phyloP scores from a whole-genome alignment of 2,888 invertebrate species.

The Microlaimidae sp. region DNA sequence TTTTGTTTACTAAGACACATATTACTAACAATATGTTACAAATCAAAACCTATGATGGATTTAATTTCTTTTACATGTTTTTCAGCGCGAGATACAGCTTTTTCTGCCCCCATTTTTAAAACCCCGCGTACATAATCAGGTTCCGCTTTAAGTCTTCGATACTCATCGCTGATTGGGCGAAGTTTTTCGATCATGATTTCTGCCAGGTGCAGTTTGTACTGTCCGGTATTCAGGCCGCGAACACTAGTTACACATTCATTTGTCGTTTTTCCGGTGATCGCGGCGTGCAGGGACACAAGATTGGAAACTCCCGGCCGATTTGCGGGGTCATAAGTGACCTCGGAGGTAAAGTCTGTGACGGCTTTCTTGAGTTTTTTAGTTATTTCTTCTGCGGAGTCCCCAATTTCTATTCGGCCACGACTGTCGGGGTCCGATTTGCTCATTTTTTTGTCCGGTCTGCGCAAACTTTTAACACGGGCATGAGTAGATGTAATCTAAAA shows the following conservation, averaged over 20 bases:
- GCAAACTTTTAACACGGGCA: slow-evolving; percentile 54
- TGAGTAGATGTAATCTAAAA: no score
- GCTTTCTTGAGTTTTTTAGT: slow-evolving; percentile 62
- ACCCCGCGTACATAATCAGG: slow-evolving; percentile 49
- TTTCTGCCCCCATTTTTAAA: slow-evolving; percentile 35
- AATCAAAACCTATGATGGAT: not conserved
- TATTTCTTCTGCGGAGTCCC: slow-evolving; percentile 55
- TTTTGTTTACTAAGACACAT: no score
- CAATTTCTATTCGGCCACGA: slow-evolving; percentile 59
- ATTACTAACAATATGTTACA: no score
- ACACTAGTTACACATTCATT: slow-evolving; percentile 54
- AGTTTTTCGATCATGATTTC: slow-evolving; percentile 54
- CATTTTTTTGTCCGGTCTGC: slow-evolving; percentile 82
- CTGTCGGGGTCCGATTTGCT: slow-evolving; percentile 75
- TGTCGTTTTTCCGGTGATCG: slow-evolving; percentile 50
- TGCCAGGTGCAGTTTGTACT: slow-evolving; percentile 56
- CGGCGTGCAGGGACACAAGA: slow-evolving; percentile 62
- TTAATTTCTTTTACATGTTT: not conserved
- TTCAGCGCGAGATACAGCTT: not conserved
- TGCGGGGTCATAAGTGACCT: slow-evolving; percentile 60
- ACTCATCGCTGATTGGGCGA: slow-evolving; percentile 51
- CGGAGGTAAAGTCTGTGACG: slow-evolving; percentile 68
- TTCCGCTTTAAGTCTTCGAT: slow-evolving; percentile 46
- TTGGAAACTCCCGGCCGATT: slow-evolving; percentile 72
- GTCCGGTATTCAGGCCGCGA: slow-evolving; percentile 52